Evolutionary conservation across 2,888 invertebrate species (phyloP).

Genomic region (Melolontha melolontha): DNA sequence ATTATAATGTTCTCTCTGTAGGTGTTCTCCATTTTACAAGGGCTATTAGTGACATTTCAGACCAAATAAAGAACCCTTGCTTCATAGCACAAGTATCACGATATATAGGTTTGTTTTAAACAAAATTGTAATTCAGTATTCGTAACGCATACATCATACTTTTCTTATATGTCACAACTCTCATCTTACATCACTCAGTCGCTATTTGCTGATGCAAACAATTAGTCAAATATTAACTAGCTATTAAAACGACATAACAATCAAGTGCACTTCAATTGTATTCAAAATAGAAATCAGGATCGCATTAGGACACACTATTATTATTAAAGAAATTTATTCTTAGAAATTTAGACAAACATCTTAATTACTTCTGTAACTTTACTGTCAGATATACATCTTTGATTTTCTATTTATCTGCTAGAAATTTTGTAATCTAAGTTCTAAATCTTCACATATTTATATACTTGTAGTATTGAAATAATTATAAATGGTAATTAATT

Average conservation of each 20-base stretch:
- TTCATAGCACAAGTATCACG: slow-evolving; percentile 15
- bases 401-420: too few species aligned
- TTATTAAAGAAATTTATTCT: not conserved
- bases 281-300: slow-evolving; percentile 1
- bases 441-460: too few species aligned
- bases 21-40: slow-evolving; percentile 36
- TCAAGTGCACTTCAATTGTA: slow-evolving; percentile 16
- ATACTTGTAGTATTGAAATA: too few species aligned
- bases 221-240: slow-evolving; percentile 22
- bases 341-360: too few species aligned
- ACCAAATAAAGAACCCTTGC: slow-evolving; percentile 10
- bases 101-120: slow-evolving; percentile 17
- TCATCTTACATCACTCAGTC: slow-evolving; percentile 34
- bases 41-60: slow-evolving; percentile 32
- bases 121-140: slow-evolving; percentile 19
- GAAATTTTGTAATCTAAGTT: too few species aligned
- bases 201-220: slow-evolving; percentile 22
- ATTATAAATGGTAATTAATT: too few species aligned
- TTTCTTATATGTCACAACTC: slow-evolving; percentile 34
- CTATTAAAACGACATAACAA: slow-evolving; percentile 34
- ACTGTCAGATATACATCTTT: too few species aligned
- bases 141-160: slow-evolving; percentile 14
- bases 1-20: slow-evolving; percentile 34
- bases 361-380: too few species aligned
- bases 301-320: not conserved